Percentiles rank a stretch among this genome's conserved stretches.
phyloP scores from a whole-genome alignment of 2,113 vertebrate species.

The Cebidichthys violaceus region DNA sequence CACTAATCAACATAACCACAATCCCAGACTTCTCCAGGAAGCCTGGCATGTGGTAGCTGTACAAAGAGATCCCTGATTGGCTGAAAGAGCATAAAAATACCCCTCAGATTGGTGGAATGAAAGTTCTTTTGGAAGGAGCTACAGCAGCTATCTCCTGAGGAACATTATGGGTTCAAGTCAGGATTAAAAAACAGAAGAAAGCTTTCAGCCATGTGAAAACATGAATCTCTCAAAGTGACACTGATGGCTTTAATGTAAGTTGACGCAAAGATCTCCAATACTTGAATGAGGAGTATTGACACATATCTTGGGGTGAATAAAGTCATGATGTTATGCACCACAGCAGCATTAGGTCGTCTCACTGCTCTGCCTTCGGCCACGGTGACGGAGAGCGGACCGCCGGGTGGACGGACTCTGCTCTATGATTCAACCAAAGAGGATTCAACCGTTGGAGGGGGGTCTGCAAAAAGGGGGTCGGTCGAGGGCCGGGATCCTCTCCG shows the following conservation, averaged over 20 bases:
- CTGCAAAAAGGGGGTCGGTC: background rate
- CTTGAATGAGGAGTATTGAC: background rate
- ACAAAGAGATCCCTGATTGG: slow-evolving; percentile 46
- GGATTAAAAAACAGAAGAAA: background rate
- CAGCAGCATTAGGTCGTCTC: slow-evolving; percentile 4
- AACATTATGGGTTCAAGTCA: slow-evolving; percentile 5
- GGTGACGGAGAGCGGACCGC: slow-evolving; percentile 29
- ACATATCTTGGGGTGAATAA: background rate
- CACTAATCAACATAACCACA: slow-evolving; percentile 76
- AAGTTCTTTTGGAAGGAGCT: slow-evolving; percentile 19
- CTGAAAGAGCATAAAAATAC: slow-evolving; percentile 50
- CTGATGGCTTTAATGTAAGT: background rate
- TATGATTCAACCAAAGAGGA: slow-evolving; percentile 33
- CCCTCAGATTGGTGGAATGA: slow-evolving; percentile 25
- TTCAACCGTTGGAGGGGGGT: slow-evolving; percentile 1
- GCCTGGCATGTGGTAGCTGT: slow-evolving; percentile 42
- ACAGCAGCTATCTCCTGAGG: slow-evolving; percentile 7
- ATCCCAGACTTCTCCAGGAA: slow-evolving; percentile 62
- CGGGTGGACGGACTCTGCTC: background rate
- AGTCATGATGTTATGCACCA: background rate
- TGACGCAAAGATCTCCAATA: no score
- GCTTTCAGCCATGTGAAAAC: background rate
- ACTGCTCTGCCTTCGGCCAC: background rate
- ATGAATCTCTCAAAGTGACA: background rate
- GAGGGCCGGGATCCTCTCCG: background rate